phyloP scores from a whole-genome alignment of 2,888 invertebrate species.

The Psylliodes chrysocephalus region DNA sequence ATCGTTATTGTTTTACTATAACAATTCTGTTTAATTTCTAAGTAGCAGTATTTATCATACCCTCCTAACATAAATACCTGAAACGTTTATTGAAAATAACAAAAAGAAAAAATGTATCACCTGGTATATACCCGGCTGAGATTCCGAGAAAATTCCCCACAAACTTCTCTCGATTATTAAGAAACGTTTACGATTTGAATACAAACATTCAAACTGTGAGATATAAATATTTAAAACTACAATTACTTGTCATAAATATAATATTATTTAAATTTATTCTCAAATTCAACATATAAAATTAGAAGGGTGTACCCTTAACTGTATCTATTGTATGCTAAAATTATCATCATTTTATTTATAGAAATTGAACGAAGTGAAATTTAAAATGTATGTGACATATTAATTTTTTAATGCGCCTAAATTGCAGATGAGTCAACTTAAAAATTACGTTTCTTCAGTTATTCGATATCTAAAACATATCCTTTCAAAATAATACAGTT shows the following conservation, averaged over 20 bases:
- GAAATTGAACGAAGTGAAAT: not conserved
- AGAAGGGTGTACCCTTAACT: constrained; percentile 23
- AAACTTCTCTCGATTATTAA: not conserved
- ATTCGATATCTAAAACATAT: no score
- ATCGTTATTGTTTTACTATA: no score
- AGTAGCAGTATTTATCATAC: no score
- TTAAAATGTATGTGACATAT: no score
- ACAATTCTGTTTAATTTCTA: no score
- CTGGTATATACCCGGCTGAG: not conserved
- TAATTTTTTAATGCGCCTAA: no score
- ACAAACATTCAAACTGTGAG: not conserved
- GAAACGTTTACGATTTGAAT: constrained; percentile 10
- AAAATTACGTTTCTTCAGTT: no score
- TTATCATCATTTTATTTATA: not conserved
- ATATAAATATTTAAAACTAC: constrained; percentile 23
- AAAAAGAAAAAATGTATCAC: not conserved
- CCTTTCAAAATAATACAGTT: no score
- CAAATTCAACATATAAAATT: constrained; percentile 14
- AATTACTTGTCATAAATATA: constrained; percentile 25
- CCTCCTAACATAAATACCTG: no score
- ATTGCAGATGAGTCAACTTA: no score
- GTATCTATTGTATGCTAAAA: constrained; percentile 22
- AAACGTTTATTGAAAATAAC: no score
- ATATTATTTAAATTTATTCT: constrained; percentile 28
- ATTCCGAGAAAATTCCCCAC: not conserved